Evolutionary conservation across 35 echinoderm and acorn worm genomes (phyloP).

Genomic region (Heliocidaris tuberculata): DNA sequence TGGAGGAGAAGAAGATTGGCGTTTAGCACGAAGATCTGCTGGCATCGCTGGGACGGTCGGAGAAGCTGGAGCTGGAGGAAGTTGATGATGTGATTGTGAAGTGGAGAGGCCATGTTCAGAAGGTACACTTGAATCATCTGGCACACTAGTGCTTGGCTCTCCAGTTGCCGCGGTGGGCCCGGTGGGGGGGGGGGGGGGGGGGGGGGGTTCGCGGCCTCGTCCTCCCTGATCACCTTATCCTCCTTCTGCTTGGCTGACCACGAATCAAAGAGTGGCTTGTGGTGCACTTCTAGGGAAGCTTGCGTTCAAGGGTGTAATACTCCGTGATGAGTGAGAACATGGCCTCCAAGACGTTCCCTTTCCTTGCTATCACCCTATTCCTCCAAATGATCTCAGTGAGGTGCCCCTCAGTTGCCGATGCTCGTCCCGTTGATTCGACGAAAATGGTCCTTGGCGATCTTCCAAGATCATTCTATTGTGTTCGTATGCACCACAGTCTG

Average conservation of each 20-base stretch:
- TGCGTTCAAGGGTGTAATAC: not conserved
- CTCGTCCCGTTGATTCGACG: not conserved
- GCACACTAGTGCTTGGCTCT: too few species aligned
- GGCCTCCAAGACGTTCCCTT: not conserved
- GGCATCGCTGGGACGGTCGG: conserved; percentile 12
- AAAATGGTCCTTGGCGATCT: conserved; percentile 39
- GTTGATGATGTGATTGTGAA: not conserved
- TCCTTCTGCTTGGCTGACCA: conserved; percentile 13
- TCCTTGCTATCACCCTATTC: not conserved
- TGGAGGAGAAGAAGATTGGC: not conserved
- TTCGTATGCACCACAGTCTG: conserved; percentile 29
- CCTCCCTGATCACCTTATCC: not conserved
- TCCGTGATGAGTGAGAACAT: not conserved
- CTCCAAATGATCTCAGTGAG: conserved; percentile 44
- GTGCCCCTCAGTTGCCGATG: conserved; percentile 20
- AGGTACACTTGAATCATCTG: not conserved
- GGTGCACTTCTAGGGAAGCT: not conserved
- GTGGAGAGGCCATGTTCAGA: not conserved
- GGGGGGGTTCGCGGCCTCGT: conserved; percentile 18
- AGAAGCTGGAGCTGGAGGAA: not conserved
- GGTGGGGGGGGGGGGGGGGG: too few species aligned
- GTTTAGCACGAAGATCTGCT: not conserved
- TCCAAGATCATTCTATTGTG: conserved; percentile 43
- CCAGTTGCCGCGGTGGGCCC: too few species aligned
- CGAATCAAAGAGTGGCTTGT: conserved; percentile 27